A percentile compares a stretch with the other conserved stretches of the same genome.
Evolutionary conservation across 2,888 invertebrate species (phyloP).

Genomic region (Nipponacmea schrenckii): DNA sequence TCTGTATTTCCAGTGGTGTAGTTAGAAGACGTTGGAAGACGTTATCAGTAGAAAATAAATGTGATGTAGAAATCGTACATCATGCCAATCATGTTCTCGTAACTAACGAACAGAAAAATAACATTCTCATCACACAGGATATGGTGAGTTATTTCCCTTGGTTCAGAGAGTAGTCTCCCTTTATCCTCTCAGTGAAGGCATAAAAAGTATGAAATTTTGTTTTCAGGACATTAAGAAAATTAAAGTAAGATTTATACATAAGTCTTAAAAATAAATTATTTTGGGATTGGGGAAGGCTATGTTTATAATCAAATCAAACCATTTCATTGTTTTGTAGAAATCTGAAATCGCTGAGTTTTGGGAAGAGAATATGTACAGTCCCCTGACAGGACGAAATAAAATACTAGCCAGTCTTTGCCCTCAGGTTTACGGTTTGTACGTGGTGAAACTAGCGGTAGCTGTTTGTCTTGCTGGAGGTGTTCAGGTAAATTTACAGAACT

Average conservation of each 20-base stretch:
- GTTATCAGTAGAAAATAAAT: constrained; percentile 73
- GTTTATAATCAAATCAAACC: too few relatives aligned
- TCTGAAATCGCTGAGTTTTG: constrained; percentile 81
- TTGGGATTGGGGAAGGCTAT: too few relatives aligned
- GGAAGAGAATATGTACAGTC: constrained; percentile 74
- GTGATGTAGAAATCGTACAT: constrained; percentile 78
- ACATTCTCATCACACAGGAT: constrained; percentile 63
- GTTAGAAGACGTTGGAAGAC: constrained; percentile 81
- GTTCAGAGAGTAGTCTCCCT: too few relatives aligned
- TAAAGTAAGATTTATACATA: too few relatives aligned
- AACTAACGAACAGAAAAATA: constrained; percentile 65
- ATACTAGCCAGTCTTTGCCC: constrained; percentile 86
- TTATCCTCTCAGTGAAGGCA: too few relatives aligned
- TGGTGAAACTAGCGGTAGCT: constrained; percentile 86
- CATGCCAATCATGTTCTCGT: constrained; percentile 78
- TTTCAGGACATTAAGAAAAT: too few relatives aligned
- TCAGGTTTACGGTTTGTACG: constrained; percentile 86
- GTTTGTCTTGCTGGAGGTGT: constrained; percentile 73
- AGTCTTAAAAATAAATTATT: too few relatives aligned
- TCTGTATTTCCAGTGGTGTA: constrained; percentile 75
- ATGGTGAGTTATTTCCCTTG: constrained; percentile 43
- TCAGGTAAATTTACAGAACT: constrained; percentile 56
- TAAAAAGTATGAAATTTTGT: too few relatives aligned
- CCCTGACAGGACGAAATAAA: constrained; percentile 80
- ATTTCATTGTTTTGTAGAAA: constrained; percentile 68